phyloP scores from a whole-genome alignment of 2,888 invertebrate genomes.

The Oeneis ivallda region DNA sequence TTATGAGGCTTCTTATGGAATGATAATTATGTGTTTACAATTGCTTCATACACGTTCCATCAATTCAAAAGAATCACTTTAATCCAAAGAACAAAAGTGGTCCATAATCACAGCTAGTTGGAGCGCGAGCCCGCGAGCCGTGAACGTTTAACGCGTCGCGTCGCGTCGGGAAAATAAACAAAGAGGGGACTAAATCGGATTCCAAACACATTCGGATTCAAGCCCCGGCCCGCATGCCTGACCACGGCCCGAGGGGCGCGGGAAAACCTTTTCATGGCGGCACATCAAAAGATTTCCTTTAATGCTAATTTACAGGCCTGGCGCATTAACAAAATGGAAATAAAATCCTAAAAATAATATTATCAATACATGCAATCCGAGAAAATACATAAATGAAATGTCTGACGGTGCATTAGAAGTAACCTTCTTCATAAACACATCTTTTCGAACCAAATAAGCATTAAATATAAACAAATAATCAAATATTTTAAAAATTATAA shows the following conservation, averaged over 20 bases:
- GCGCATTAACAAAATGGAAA: neutral
- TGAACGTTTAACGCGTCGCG: neutral
- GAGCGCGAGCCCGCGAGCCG: neutral
- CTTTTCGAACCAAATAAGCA: too few species aligned
- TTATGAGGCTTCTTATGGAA: too few species aligned
- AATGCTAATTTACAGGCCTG: neutral
- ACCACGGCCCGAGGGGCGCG: neutral
- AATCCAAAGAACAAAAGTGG: too few species aligned
- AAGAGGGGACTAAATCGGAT: conserved; percentile 1
- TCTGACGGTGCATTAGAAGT: too few species aligned
- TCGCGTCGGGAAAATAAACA: neutral
- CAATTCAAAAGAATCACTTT: too few species aligned
- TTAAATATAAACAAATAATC: too few species aligned
- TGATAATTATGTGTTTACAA: too few species aligned
- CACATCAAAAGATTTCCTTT: conserved; percentile 24
- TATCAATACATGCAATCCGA: neutral
- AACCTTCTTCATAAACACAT: too few species aligned
- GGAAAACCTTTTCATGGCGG: conserved; percentile 25
- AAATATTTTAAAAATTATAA: too few species aligned
- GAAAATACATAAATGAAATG: too few species aligned
- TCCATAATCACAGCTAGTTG: neutral
- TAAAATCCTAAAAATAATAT: neutral
- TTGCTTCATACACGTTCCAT: too few species aligned
- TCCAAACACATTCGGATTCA: conserved; percentile 8
- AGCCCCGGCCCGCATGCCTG: neutral